A percentile compares a stretch with the other conserved stretches of the same genome.
These are phyloP conservation scores for Patiria pectinifera DNA, from an alignment of 53 echinoderm and acorn worm genomes.

Conservation along the genomic window DNA sequence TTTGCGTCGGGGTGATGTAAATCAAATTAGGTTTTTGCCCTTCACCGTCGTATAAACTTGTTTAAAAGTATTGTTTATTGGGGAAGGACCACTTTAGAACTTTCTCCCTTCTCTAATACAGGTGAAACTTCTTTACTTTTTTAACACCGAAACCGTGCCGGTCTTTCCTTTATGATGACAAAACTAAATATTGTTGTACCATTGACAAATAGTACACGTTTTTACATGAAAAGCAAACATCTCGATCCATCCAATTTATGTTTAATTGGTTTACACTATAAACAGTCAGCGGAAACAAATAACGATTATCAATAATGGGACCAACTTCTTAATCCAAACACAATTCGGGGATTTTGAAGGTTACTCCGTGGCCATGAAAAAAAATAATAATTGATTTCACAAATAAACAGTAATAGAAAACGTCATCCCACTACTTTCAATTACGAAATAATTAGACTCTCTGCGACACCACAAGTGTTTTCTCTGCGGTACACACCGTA, in stretches of 20 bases:
- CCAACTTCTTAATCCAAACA: background rate
- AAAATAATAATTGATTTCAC: background rate
- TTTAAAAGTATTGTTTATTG: no score
- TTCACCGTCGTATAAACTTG: no score
- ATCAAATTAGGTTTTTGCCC: no score
- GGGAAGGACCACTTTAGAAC: no score
- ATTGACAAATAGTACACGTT: background rate
- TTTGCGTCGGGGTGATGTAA: no score
- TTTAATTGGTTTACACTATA: background rate
- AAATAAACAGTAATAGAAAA: background rate
- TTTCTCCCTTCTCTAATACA: no score
- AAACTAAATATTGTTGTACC: background rate
- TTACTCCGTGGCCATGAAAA: background rate
- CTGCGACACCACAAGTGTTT: background rate
- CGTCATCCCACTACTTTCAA: background rate
- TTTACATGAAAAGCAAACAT: background rate
- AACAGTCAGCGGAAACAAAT: background rate
- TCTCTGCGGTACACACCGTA: background rate
- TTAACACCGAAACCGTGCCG: no score
- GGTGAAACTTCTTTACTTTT: no score
- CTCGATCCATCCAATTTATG: background rate
- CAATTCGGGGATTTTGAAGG: background rate
- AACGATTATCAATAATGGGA: no score
- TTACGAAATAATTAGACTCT: background rate
- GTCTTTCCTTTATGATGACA: no score